Percentiles rank a stretch among this genome's conserved stretches.
Conservation (phyloP, 2,888 invertebrate species). For the Tortricodes alternella region DNA sequence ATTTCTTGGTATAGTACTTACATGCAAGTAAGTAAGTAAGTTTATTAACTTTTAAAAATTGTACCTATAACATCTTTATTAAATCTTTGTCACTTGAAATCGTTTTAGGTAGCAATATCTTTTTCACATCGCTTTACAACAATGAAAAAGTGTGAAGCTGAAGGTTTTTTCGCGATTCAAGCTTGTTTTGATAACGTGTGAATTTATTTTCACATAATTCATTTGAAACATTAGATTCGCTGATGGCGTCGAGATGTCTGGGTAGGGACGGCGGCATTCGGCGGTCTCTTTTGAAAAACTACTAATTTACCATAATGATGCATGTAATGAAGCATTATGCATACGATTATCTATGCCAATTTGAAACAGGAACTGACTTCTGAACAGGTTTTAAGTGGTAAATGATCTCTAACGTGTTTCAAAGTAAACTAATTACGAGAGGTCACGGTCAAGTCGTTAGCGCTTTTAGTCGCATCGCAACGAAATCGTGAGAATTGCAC, state of each 20-base stretch:
- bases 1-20: too few relatives aligned
- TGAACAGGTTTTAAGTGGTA: conserved; percentile 20
- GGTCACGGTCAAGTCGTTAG: conserved; percentile 31
- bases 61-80: too few relatives aligned
- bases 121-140: too few relatives aligned
- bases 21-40: too few relatives aligned
- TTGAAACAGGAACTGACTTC: conserved; percentile 23
- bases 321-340: conserved; percentile 25
- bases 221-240: conserved; percentile 3
- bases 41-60: too few relatives aligned
- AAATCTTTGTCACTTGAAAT: too few relatives aligned
- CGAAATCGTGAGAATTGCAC: conserved; percentile 42
- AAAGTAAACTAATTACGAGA: conserved; percentile 25
- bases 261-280: background rate
- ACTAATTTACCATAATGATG: conserved; percentile 24
- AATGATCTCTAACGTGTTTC: conserved; percentile 27
- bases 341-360: conserved; percentile 29
- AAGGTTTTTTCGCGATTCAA: background rate
- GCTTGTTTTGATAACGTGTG: background rate
- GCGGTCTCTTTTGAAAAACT: conserved; percentile 10
- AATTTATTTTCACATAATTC: background rate
- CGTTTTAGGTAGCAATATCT: too few relatives aligned
- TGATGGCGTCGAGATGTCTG: conserved; percentile 28
- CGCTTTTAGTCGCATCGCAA: conserved; percentile 37
- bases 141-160: too few relatives aligned